A percentile compares a stretch with the other conserved stretches of the same genome.
Evolutionary conservation across 2,113 vertebrate genomes (phyloP).

Genomic region (Nematolebias whitei): DNA sequence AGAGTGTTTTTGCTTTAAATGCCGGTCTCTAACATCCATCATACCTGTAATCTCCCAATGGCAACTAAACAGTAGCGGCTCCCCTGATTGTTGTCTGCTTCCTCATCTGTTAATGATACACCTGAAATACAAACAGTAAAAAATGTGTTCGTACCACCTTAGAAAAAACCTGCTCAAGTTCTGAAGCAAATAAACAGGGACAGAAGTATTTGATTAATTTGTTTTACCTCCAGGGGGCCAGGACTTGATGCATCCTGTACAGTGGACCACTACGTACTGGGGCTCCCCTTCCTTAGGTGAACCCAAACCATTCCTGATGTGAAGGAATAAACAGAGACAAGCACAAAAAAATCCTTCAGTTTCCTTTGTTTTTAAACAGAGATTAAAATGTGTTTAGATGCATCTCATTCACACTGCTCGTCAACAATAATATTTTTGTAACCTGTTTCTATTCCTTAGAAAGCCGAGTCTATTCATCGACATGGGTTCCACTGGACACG

Average conservation of each 20-base stretch:
- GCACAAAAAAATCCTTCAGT: too few relatives aligned
- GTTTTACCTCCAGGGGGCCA: slow-evolving; percentile 94
- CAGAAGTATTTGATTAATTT: background rate
- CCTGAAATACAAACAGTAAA: slow-evolving; percentile 74
- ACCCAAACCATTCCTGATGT: slow-evolving; percentile 87
- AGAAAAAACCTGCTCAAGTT: background rate
- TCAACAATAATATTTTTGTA: slow-evolving; percentile 17
- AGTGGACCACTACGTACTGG: slow-evolving; percentile 95
- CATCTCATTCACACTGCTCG: too few relatives aligned
- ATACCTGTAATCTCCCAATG: slow-evolving; percentile 95
- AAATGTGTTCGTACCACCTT: too few relatives aligned
- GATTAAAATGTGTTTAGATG: too few relatives aligned
- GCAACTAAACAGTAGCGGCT: slow-evolving; percentile 96
- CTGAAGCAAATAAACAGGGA: background rate
- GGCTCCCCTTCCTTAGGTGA: slow-evolving; percentile 90
- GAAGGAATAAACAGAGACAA: background rate
- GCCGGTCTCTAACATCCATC: background rate
- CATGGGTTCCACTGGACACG: slow-evolving; percentile 84
- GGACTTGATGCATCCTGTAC: slow-evolving; percentile 96
- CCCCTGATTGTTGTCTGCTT: slow-evolving; percentile 89
- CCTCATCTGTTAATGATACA: slow-evolving; percentile 90
- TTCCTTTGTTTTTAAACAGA: background rate
- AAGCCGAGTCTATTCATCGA: slow-evolving; percentile 91
- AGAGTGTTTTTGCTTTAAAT: too few relatives aligned
- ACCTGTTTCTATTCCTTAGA: slow-evolving; percentile 92